phyloP scores from a whole-genome alignment of 2,797 vertebrate species.

The Babyrousa celebensis region DNA sequence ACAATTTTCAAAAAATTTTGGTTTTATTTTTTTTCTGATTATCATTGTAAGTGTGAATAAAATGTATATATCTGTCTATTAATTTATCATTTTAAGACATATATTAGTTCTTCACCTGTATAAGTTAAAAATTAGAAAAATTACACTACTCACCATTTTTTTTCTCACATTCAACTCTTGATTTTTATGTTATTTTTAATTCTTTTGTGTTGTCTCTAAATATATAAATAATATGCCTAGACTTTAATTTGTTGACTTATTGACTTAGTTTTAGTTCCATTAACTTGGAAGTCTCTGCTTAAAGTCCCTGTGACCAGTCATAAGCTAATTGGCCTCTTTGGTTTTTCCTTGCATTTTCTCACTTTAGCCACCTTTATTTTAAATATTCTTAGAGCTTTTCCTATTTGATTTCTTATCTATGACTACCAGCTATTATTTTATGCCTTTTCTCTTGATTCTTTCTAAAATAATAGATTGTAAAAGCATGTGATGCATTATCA shows the following conservation, averaged over 20 bases:
- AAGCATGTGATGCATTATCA: neutral
- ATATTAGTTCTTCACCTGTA: neutral
- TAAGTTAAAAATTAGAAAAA: conserved; percentile 5
- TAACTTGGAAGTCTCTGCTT: neutral
- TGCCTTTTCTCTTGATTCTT: conserved; percentile 34
- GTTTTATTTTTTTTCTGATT: neutral
- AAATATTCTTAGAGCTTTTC: neutral
- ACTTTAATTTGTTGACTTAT: neutral
- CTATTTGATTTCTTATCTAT: conserved; percentile 7
- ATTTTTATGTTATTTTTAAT: conserved; percentile 35
- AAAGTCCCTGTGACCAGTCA: neutral
- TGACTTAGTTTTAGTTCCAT: neutral
- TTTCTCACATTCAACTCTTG: neutral
- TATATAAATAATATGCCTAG: neutral
- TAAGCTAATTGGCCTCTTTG: neutral
- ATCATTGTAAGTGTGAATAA: neutral
- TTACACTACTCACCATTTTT: neutral
- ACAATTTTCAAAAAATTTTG: conserved; percentile 8
- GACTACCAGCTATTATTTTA: neutral
- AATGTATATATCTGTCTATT: no score
- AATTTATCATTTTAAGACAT: neutral
- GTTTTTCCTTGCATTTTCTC: neutral
- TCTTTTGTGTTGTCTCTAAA: neutral
- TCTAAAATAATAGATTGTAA: conserved; percentile 27
- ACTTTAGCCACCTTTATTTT: neutral